phyloP scores from a whole-genome alignment of 2,113 vertebrate genomes.

The Oplegnathus fasciatus region DNA sequence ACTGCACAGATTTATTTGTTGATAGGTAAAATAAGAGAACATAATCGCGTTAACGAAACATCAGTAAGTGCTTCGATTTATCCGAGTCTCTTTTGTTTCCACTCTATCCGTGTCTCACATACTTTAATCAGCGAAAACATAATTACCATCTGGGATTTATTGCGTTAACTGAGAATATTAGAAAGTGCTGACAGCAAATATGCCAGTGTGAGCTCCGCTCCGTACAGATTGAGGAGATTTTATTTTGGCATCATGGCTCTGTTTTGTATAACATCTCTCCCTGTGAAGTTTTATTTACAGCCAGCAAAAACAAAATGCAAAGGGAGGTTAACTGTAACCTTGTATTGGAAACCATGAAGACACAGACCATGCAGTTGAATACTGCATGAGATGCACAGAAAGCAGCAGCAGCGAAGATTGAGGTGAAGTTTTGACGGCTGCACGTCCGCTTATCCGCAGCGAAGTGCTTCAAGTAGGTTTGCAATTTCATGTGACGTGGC shows the following conservation, averaged over 20 bases:
- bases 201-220: conserved; percentile 1
- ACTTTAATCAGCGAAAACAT: conserved; percentile 32
- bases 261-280: not conserved
- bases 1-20: not conserved
- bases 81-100: not conserved
- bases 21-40: not conserved
- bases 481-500: conserved; percentile 12
- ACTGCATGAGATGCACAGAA: not conserved
- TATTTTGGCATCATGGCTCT: not conserved
- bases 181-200: conserved; percentile 32
- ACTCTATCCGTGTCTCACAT: conserved; percentile 1
- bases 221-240: conserved; percentile 16
- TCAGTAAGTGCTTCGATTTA: not conserved
- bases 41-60: not conserved
- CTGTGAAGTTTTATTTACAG: conserved; percentile 7
- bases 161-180: conserved; percentile 10
- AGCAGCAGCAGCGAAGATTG: not conserved
- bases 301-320: not conserved
- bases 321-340: not conserved
- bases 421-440: not conserved
- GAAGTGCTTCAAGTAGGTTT: not conserved
- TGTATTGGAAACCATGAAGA: not conserved
- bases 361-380: not conserved
- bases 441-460: not conserved
- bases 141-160: conserved; percentile 36